phyloP scores from a whole-genome alignment of 2,113 vertebrate species.

The Alethe castanea region DNA sequence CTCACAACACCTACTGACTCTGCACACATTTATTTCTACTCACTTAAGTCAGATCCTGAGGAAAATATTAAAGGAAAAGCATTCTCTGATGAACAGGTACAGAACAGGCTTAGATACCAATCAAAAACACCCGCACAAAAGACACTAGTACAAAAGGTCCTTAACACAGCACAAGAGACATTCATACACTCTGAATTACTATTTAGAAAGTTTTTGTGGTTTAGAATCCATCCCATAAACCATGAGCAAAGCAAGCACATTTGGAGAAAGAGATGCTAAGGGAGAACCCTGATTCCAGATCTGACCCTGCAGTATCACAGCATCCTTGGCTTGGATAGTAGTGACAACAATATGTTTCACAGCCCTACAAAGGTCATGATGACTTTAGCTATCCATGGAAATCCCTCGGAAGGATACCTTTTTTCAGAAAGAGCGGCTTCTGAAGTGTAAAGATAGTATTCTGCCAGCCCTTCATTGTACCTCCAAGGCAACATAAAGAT shows the following conservation, averaged over 20 bases:
- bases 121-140: neutral
- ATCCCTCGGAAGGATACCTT: neutral
- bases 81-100: neutral
- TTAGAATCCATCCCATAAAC: neutral
- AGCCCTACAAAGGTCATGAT: neutral
- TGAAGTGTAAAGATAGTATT: neutral
- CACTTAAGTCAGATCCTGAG: neutral
- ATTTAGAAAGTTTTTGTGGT: neutral
- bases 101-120: neutral
- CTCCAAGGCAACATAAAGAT: neutral
- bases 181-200: neutral
- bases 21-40: neutral
- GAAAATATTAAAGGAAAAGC: neutral
- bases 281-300: neutral
- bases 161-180: neutral
- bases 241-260: neutral
- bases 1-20: fast-evolving
- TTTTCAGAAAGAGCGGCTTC: neutral
- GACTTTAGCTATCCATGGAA: neutral
- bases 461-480: neutral
- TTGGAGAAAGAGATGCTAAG: neutral
- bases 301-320: neutral
- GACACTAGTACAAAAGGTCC: neutral
- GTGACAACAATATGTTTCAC: neutral
- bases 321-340: neutral